Conservation (phyloP, 2,113 vertebrate genomes). For the Chaetorhynchus papuensis region DNA sequence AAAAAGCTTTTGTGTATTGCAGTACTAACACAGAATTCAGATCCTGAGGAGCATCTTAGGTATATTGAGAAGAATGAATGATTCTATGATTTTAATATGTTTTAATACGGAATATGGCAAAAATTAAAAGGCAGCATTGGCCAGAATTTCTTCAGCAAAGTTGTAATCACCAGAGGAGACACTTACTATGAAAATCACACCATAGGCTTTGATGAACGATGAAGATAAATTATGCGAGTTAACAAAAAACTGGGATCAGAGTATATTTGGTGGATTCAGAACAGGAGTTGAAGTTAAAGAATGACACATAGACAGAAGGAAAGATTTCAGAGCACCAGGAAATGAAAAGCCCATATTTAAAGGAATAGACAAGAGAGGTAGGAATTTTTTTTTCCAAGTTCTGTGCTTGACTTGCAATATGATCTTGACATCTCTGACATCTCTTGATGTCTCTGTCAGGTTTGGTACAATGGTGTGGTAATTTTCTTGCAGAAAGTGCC, state of each 20-base stretch:
- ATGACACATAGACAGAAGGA: background rate
- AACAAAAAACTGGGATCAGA: background rate
- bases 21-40: background rate
- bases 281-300: background rate
- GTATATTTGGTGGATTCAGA: background rate
- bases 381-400: background rate
- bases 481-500: background rate
- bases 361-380: background rate
- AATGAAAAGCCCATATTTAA: background rate
- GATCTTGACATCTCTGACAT: background rate
- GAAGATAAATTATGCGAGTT: background rate
- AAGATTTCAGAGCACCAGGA: background rate
- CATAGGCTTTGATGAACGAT: background rate
- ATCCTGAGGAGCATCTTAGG: background rate
- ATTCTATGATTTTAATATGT: background rate
- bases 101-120: background rate
- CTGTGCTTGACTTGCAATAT: background rate
- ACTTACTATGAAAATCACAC: background rate
- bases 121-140: background rate
- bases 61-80: background rate
- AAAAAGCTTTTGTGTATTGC: slow-evolving; percentile 30
- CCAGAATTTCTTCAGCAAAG: background rate
- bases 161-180: background rate
- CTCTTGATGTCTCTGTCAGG: background rate
- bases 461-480: background rate